These are phyloP conservation scores for Verasper variegatus DNA, from an alignment of 2,113 vertebrate genomes.

Conservation along the genomic window DNA sequence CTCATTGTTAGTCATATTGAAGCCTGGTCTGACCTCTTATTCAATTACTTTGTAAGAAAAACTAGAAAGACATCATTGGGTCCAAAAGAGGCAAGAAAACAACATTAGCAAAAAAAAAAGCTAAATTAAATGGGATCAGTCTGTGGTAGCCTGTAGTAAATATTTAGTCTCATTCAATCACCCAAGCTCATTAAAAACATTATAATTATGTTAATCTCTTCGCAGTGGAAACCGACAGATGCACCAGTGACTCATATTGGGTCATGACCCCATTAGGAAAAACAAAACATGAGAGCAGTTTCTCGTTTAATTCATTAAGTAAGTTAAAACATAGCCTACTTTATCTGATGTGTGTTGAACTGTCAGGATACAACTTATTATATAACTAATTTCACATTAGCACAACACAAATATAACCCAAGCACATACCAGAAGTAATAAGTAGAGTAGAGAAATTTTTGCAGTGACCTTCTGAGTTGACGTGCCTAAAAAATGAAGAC, in stretches of 20 bases:
- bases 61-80: background rate
- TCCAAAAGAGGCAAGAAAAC: background rate
- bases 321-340: background rate
- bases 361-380: background rate
- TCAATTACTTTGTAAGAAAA: background rate
- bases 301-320: background rate
- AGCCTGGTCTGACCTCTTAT: too few species aligned
- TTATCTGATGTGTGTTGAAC: too few species aligned
- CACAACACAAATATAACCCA: too few species aligned
- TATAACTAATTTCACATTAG: too few species aligned
- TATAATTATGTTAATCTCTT: constrained; percentile 60
- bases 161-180: constrained; percentile 7
- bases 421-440: too few species aligned
- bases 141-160: background rate
- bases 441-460: too few species aligned
- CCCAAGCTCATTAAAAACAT: constrained; percentile 21
- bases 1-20: too few species aligned
- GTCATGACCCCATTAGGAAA: constrained; percentile 41
- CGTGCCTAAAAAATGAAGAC: too few species aligned
- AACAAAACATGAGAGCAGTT: background rate
- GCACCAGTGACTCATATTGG: constrained; percentile 29
- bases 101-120: background rate
- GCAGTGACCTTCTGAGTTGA: too few species aligned
- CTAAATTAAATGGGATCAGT: background rate
- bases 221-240: constrained; percentile 16